Evolutionary conservation across 2,797 vertebrate species (phyloP).

Genomic region (Scleropages formosus): DNA sequence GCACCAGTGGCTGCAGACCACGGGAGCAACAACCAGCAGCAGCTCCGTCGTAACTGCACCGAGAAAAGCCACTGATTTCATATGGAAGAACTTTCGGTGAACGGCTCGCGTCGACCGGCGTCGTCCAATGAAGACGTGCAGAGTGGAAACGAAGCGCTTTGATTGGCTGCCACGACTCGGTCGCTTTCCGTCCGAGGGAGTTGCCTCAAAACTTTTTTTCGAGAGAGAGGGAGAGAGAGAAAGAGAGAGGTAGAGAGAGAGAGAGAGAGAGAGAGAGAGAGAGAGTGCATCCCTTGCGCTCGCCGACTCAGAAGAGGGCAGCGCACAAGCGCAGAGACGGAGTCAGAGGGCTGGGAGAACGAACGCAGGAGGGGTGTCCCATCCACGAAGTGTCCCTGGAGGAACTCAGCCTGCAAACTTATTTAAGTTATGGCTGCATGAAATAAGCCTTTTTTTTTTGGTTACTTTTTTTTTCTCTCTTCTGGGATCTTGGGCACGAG

Average conservation of each 20-base stretch:
- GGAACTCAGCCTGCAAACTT: constrained; percentile 63
- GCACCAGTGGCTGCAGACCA: no score
- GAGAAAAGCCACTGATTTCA: no score
- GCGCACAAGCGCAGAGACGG: no score
- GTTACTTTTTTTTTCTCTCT: constrained; percentile 56
- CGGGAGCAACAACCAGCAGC: no score
- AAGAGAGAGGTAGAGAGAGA: no score
- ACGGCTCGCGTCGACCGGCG: not conserved
- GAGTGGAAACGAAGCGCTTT: constrained; percentile 36
- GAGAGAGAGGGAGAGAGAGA: no score
- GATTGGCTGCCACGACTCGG: constrained; percentile 56
- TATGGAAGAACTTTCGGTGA: constrained; percentile 13
- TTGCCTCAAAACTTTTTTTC: constrained; percentile 45
- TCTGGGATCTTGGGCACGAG: constrained; percentile 55
- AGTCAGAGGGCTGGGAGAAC: constrained; percentile 50
- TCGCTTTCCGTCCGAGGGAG: constrained; percentile 52
- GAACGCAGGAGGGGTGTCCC: constrained; percentile 52
- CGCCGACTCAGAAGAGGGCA: constrained; percentile 57
- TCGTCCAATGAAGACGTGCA: constrained; percentile 57
- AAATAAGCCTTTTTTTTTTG: no score
- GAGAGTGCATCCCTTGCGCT: constrained; percentile 65
- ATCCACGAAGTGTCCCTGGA: constrained; percentile 63
- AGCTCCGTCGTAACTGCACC: not conserved
- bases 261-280: no score
- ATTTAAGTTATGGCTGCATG: constrained; percentile 81